Percentiles rank a stretch among this genome's conserved stretches.
Conservation (phyloP, 2,888 invertebrate genomes). For the Oxyscelio sp. region DNA sequence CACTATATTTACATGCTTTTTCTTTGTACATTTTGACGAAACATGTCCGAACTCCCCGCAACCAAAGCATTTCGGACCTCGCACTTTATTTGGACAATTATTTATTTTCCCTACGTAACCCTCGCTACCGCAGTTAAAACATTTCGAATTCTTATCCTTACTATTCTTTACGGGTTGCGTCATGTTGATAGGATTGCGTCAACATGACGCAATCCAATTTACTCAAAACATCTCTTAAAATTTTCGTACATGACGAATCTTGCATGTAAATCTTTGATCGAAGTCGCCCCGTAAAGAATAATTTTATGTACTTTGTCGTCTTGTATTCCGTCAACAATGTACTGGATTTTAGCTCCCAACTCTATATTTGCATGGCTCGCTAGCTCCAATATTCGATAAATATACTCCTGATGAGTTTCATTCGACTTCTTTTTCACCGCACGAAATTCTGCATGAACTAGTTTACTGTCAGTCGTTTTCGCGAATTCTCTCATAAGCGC, state of each 20-base stretch:
- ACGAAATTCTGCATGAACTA: slow-evolving; percentile 20
- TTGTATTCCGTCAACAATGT: too few relatives aligned
- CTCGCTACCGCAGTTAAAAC: slow-evolving; percentile 21
- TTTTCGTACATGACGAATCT: slow-evolving; percentile 3
- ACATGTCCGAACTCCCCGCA: slow-evolving; percentile 35
- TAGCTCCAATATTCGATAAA: slow-evolving; percentile 37
- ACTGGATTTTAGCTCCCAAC: slow-evolving; percentile 24
- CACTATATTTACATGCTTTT: background rate
- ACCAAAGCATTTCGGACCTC: slow-evolving; percentile 43
- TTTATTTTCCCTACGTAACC: slow-evolving; percentile 15
- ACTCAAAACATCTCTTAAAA: background rate
- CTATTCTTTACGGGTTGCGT: background rate
- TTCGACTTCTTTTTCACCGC: background rate
- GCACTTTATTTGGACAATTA: slow-evolving; percentile 52
- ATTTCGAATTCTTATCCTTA: background rate
- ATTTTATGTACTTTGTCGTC: slow-evolving; percentile 8
- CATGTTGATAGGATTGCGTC: background rate
- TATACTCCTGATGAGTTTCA: slow-evolving; percentile 33
- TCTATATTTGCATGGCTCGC: slow-evolving; percentile 43
- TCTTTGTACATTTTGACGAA: slow-evolving; percentile 8
- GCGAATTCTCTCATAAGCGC: slow-evolving; percentile 31
- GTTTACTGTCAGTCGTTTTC: slow-evolving; percentile 21
- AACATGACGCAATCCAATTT: too few relatives aligned
- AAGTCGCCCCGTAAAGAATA: slow-evolving; percentile 17
- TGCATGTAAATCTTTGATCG: slow-evolving; percentile 2